phyloP scores from a whole-genome alignment of 2,113 vertebrate species.

The Tursiops truncatus region DNA sequence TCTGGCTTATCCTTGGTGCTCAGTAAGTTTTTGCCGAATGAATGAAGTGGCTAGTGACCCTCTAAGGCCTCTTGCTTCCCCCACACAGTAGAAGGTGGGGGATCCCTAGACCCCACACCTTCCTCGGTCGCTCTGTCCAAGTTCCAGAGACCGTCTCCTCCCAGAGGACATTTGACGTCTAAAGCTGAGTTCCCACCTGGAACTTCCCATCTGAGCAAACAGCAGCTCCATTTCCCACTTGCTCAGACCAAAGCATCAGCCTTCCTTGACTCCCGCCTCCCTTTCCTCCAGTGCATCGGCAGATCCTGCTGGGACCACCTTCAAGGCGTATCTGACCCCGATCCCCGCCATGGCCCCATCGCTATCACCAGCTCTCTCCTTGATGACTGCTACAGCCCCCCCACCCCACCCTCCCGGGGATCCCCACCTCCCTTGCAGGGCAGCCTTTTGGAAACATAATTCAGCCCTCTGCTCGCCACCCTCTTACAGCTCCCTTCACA shows the following conservation, averaged over 20 bases:
- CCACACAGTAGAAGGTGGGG: neutral
- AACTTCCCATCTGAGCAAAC: neutral
- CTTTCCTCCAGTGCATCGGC: neutral
- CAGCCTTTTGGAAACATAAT: neutral
- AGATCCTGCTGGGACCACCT: neutral
- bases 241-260: neutral
- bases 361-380: neutral
- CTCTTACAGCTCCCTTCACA: neutral
- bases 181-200: neutral
- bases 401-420: neutral
- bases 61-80: neutral
- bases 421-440: neutral
- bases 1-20: neutral
- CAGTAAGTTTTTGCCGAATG: neutral
- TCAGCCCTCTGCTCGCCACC: neutral
- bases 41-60: neutral
- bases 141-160: neutral
- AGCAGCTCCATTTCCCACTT: neutral
- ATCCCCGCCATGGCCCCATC: neutral
- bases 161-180: neutral
- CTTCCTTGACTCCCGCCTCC: neutral
- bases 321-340: neutral
- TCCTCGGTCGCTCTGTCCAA: neutral
- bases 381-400: neutral
- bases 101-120: neutral